phyloP scores from a whole-genome alignment of 2,113 vertebrate species.

The Petaurus breviceps region DNA sequence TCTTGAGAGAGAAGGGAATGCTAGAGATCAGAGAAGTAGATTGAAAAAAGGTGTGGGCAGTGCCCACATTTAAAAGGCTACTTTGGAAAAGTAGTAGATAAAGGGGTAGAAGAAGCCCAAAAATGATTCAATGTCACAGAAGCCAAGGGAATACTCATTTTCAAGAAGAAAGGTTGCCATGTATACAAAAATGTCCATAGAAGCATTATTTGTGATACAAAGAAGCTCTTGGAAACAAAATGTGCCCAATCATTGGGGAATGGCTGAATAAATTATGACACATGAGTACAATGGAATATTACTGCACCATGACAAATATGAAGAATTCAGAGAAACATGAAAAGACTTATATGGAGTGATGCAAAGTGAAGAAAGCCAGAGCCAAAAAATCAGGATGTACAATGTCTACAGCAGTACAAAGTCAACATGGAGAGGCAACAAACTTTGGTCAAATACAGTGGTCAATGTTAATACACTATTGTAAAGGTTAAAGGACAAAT shows the following conservation, averaged over 20 bases:
- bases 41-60: not conserved
- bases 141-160: not conserved
- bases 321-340: not conserved
- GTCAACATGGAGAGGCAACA: not conserved
- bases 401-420: not conserved
- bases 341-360: not conserved
- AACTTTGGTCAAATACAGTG: not conserved
- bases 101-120: not conserved
- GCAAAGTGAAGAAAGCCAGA: not conserved
- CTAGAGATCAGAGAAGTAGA: not conserved
- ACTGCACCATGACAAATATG: not conserved
- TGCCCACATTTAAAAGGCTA: not conserved
- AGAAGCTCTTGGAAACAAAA: not conserved
- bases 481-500: not conserved
- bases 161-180: not conserved
- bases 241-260: not conserved
- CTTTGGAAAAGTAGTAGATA: not conserved
- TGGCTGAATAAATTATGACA: not conserved
- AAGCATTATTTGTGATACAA: not conserved
- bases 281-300: not conserved
- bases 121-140: not conserved
- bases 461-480: not conserved
- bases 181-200: not conserved
- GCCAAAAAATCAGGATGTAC: not conserved
- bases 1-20: not conserved